These are phyloP conservation scores for Sebastes iracundus DNA, from an alignment of 2,797 vertebrate genomes.

Conservation along the genomic window DNA sequence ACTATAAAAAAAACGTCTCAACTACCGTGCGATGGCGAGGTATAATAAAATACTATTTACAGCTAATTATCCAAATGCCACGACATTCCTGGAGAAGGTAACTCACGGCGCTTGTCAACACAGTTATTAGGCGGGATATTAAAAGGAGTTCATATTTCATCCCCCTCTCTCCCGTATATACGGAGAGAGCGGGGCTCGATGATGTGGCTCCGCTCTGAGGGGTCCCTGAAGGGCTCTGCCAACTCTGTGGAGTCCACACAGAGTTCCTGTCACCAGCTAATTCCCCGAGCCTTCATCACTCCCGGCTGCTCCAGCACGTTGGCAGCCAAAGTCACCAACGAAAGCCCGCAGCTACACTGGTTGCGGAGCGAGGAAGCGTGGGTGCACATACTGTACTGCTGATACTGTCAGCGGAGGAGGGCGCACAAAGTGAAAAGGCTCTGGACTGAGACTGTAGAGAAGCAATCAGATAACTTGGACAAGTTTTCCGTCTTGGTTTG, in stretches of 20 bases:
- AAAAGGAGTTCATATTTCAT: constrained; percentile 77
- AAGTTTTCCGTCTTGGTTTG: background rate
- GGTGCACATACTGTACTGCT: background rate
- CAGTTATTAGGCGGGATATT: constrained; percentile 76
- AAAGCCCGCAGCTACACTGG: constrained; percentile 25
- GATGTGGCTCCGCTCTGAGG: constrained; percentile 16
- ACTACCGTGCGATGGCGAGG: constrained; percentile 31
- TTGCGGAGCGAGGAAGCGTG: constrained; percentile 20
- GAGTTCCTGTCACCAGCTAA: constrained; percentile 54
- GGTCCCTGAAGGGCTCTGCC: constrained; percentile 32
- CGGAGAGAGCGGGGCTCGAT: constrained; percentile 19
- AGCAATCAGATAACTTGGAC: background rate
- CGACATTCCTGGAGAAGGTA: constrained; percentile 72
- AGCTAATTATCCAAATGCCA: constrained; percentile 83
- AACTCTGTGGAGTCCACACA: constrained; percentile 34
- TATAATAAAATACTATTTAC: constrained; percentile 76
- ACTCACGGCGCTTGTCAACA: constrained; percentile 78
- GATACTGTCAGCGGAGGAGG: constrained; percentile 4
- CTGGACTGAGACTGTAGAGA: background rate
- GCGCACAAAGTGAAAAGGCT: background rate
- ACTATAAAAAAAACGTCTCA: constrained; percentile 53
- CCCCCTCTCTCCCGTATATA: constrained; percentile 18
- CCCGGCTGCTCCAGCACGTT: constrained; percentile 11
- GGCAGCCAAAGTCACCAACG: constrained; percentile 32
- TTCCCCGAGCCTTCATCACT: constrained; percentile 54